Evolutionary conservation across 2,113 vertebrate genomes (phyloP).

Genomic region (Osmerus mordax): DNA sequence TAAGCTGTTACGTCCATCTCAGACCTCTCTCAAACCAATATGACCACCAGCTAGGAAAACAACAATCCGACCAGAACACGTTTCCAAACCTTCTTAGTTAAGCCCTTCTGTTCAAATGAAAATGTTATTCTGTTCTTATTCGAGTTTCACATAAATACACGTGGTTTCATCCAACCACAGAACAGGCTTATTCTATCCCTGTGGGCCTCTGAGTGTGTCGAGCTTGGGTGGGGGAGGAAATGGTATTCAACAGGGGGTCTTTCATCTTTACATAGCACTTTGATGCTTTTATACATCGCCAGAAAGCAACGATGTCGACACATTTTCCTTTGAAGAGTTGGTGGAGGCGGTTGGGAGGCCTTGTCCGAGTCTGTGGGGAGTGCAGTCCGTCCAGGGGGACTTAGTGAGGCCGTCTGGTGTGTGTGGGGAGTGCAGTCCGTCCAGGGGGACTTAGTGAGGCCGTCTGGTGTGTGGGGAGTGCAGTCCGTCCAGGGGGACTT

Average conservation of each 20-base stretch:
- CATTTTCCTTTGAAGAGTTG: too few species aligned
- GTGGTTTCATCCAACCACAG: conserved; percentile 20
- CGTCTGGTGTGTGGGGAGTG: too few species aligned
- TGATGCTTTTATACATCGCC: not conserved
- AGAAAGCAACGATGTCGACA: not conserved
- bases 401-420: too few species aligned
- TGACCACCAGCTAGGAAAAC: not conserved
- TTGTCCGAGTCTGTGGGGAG: too few species aligned
- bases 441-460: too few species aligned
- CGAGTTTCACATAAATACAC: conserved; percentile 37
- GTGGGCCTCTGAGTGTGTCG: conserved; percentile 10
- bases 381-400: too few species aligned
- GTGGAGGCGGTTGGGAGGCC: too few species aligned
- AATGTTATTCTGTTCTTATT: conserved; percentile 48
- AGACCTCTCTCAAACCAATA: not conserved
- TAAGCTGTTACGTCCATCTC: not conserved
- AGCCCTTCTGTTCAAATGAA: conserved; percentile 14
- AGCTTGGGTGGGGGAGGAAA: conserved; percentile 22
- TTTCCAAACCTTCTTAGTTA: conserved; percentile 25
- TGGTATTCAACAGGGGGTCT: conserved; percentile 40
- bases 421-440: too few species aligned
- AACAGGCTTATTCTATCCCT: not conserved
- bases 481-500: too few species aligned
- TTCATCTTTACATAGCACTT: conserved; percentile 36
- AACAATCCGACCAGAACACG: conserved; percentile 27